Evolutionary conservation across 2,797 vertebrate genomes (phyloP), one percentile per base, ranked within the genome.

Genomic region (Bufotes viridis): DNA sequence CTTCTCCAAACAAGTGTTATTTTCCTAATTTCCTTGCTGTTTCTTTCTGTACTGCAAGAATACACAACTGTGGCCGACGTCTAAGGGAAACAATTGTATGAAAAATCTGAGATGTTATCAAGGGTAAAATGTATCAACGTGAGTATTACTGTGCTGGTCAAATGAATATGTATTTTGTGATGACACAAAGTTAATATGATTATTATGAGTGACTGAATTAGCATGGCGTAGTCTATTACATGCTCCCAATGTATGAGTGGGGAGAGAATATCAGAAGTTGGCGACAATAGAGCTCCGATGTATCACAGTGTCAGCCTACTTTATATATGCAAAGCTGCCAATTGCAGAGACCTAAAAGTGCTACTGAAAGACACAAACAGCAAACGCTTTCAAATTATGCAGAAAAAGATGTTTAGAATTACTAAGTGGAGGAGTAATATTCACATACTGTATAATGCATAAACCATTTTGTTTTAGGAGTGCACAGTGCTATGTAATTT

Each of bases 371-470:
- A 51, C 57, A 14, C 24, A 55, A 78, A 29, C 42, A 75, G 72
- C 51, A 75, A n/a, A 75, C n/a, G 72, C 49, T 75, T 78, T 55
- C 57, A 58, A 78, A 78, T 60, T 58, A 60, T 60, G 60, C 55
- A 79, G 78, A 29, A 55, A 51, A 29, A 58, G 55, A 79, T 58
- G 53, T 51, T 78, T 78, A 53, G 58, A 79, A 79, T 79, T 79
- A 79, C 17, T 29, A 29, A 58, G 78, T 79, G 78, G 55, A 58
- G 51, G 55, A 79, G 78, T 58, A 58, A 34, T 24, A 58, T 58
- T 58, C 55, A 58, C n/a, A 14, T 51, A 11, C 13, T 78, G 51
- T 78, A 78, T 78, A 78, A 53, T 78, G 75, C 75, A 78, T 55
- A 22, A 53, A 55, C 12, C 51, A 55, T 55, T 76, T 76, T 51